Base-by-base conservation (phyloP, 2,113 vertebrate genomes). In the Nycticryphes semicollaris region DNA sequence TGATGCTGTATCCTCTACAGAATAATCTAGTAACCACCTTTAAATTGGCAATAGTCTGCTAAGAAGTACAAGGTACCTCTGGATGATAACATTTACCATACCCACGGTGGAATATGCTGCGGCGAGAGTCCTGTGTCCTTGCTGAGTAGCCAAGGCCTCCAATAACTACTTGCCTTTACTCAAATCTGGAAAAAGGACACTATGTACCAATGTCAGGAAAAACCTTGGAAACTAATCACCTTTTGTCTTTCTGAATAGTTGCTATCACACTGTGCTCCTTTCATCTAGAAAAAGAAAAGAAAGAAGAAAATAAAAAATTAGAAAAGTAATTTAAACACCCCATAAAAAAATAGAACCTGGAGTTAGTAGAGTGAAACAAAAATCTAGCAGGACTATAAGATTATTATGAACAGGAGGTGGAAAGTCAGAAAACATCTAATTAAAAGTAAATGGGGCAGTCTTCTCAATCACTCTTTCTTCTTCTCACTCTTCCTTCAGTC, bases 181-280 rank as follows among this genome's bases (percentile, higher is more conserved):
- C 27, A 24, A 37, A 73, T 14, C 8, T 48, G 22, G 13, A 13
- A 51, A 90, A 76, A 80, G 9, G 21, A 6, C 15, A 41, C 7
- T 47, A 9, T 0, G 0, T 14, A 83, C 23, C 23, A 43, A 60
- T 0, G 11, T 9, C 4, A 51, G 27, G n/a, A 83, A 13, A 67
- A 84, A 70, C 1, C 13, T 31, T 41, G 51, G 43, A 63, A 90
- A 33, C 70, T 66, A 5, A 54, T 39, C 14, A 5, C 2, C 21
- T 78, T 69, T 66, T 59, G 28, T 39, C 39, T 30, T 80, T 80
- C 41, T 80, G n/a, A 23, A 22, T 54, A 63, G 23, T 12, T 86
- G 78, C 74, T 56, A 22, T 80, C 24, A 48, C 8, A 12, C 7
- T 24, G n/a, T 14, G 9, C 9, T 74, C 16, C 45, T 76, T 72